Conservation (phyloP, 1,140 invertebrate species). For the Eriosoma lanigerum region DNA sequence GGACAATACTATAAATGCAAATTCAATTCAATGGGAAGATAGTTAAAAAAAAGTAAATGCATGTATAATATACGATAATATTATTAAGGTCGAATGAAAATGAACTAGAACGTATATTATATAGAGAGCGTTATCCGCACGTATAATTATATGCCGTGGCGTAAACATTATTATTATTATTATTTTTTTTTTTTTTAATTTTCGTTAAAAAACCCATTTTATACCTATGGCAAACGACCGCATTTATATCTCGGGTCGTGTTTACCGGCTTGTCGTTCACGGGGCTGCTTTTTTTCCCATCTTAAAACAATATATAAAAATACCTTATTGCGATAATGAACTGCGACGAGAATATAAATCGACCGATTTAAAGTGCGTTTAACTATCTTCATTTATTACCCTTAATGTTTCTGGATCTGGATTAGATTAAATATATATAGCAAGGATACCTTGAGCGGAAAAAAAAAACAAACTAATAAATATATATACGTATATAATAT, state of each 20-base stretch:
- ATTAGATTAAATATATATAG: constrained; percentile 43
- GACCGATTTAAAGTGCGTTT: constrained; percentile 48
- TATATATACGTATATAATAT: neutral
- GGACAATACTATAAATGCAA: constrained; percentile 31
- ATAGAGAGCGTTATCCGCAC: too few relatives aligned
- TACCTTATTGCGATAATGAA: constrained; percentile 46
- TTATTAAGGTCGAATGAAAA: constrained; percentile 20
- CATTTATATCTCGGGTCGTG: constrained; percentile 38
- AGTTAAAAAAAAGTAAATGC: constrained; percentile 7
- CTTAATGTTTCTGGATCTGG: constrained; percentile 50
- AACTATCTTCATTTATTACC: constrained; percentile 52
- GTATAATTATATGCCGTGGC: constrained; percentile 1
- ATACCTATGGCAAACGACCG: constrained; percentile 20
- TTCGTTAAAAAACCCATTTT: constrained; percentile 31
- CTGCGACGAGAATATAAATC: constrained; percentile 50
- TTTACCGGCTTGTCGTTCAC: constrained; percentile 34
- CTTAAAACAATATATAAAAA: constrained; percentile 51
- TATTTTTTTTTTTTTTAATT: constrained; percentile 9
- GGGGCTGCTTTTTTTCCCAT: constrained; percentile 22
- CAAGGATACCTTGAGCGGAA: constrained; percentile 20
- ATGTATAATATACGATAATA: neutral
- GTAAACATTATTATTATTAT: neutral
- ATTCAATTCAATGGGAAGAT: neutral
- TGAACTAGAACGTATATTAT: constrained; percentile 27
- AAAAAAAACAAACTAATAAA: neutral